Evolutionary conservation across 1,140 invertebrate genomes (phyloP), one percentile per base, ranked within the genome.

Genomic region (Papilio aristodemus): DNA sequence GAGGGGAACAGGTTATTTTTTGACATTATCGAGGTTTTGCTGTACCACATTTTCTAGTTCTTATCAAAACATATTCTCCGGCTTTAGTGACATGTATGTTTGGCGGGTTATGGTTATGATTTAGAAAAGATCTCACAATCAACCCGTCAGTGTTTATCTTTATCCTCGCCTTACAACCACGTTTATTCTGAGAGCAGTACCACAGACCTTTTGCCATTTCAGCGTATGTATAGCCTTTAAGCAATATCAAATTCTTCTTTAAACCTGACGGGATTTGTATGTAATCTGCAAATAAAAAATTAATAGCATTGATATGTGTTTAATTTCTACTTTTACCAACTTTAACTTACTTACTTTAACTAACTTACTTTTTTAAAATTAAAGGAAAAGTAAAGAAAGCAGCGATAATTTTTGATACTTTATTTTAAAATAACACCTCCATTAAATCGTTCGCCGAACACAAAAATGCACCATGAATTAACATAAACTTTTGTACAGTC

Each of bases 121-220:
- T 4, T 8, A 69, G 69, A 46, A 71, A 38, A 3, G 59, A 67
- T 19, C 58, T 41, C 3, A 68, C 22, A 22, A 78, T 70, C 1
- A 14, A 32, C 1, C 66, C 75, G 10, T 76, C 25, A 0, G n/a
- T 22, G 9, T 69, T 37, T 25, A 80, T 54, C 19, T 70, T 74
- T 0, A 80, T 68, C 54, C 46, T 76, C 8, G 76, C 76, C 14
- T 68, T 75, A 22, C 80, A 82, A 0, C 73, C 73, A 0, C 8
- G 41, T 11, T 11, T 60, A 37, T 66, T 79, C 36, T 66, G 73
- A 5, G 76, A 82, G 25, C 80, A 80, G 54, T 82, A 80, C 76
- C 75, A 82, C 7, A 72, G 63, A 0, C 70, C 54, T 19, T 41
- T 67, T 10, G 10, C 19, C 38, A 71, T 74, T 37, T 73, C 67